These are phyloP conservation scores for Babylonia areolata DNA, from an alignment of 1,140 invertebrate species.

Conservation along the genomic window DNA sequence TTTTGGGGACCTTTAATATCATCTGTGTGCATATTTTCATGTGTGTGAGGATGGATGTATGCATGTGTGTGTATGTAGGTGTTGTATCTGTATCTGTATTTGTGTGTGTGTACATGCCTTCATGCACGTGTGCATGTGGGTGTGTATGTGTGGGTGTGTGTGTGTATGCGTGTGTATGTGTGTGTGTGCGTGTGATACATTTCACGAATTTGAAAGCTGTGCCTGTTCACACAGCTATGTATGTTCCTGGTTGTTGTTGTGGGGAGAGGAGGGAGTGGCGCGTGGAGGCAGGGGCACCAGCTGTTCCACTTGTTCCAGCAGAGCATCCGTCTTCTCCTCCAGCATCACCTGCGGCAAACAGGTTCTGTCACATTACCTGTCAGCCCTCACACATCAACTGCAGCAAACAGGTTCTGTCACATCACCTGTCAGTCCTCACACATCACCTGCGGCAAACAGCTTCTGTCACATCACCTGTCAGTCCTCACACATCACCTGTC, in stretches of 20 bases:
- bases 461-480: neutral
- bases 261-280: neutral
- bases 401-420: neutral
- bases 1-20: too few relatives aligned
- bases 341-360: constrained; percentile 15
- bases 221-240: too few relatives aligned
- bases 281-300: constrained; percentile 17
- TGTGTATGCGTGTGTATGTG: too few relatives aligned
- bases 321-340: constrained; percentile 20
- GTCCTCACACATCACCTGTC: neutral
- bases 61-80: too few relatives aligned
- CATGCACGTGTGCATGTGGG: neutral
- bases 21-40: too few relatives aligned
- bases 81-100: too few relatives aligned
- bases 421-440: neutral
- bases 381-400: neutral
- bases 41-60: too few relatives aligned
- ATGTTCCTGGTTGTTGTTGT: neutral
- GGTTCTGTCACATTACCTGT: neutral
- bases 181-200: too few relatives aligned
- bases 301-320: constrained; percentile 26
- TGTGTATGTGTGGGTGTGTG: too few relatives aligned
- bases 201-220: too few relatives aligned
- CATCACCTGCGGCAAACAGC: constrained; percentile 6
- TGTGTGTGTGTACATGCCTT: too few relatives aligned